A percentile compares a stretch with the other conserved stretches of the same genome.
phyloP scores from a whole-genome alignment of 1,140 invertebrate species.

The Procambarus clarkii region DNA sequence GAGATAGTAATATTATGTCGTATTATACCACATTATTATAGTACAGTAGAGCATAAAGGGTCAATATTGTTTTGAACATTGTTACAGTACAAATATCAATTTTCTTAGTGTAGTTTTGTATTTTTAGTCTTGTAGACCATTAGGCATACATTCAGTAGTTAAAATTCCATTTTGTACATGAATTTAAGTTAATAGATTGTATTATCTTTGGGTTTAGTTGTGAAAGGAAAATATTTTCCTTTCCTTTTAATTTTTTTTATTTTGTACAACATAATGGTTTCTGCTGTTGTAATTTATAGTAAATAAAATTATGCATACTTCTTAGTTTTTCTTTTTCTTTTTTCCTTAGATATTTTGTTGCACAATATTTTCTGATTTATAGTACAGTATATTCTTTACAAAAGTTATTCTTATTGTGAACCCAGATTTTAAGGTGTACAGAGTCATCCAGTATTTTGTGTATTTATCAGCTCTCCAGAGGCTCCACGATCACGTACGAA shows the following conservation, averaged over 20 bases:
- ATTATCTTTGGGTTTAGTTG: background rate
- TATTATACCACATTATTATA: no score
- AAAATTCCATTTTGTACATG: no score
- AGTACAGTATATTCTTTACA: background rate
- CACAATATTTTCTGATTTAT: background rate
- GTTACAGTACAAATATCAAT: no score
- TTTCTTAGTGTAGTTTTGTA: no score
- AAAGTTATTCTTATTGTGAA: background rate
- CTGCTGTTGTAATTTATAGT: background rate
- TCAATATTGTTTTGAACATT: no score
- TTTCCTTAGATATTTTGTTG: conserved; percentile 9
- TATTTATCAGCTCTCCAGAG: conserved; percentile 52
- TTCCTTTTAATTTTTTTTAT: background rate
- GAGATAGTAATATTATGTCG: no score
- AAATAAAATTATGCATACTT: background rate
- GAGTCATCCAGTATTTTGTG: conserved; percentile 19
- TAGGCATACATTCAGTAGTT: no score
- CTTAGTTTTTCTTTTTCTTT: conserved; percentile 1
- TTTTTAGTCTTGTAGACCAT: no score
- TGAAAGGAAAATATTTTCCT: background rate
- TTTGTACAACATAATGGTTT: background rate
- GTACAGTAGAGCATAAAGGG: no score
- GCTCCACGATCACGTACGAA: conserved; percentile 47
- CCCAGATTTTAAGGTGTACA: background rate
- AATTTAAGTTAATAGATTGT: background rate